A percentile compares a stretch with the other conserved stretches of the same genome.
These are phyloP conservation scores for Adelphocoris suturalis DNA, from an alignment of 2,888 invertebrate species.

Conservation along the genomic window DNA sequence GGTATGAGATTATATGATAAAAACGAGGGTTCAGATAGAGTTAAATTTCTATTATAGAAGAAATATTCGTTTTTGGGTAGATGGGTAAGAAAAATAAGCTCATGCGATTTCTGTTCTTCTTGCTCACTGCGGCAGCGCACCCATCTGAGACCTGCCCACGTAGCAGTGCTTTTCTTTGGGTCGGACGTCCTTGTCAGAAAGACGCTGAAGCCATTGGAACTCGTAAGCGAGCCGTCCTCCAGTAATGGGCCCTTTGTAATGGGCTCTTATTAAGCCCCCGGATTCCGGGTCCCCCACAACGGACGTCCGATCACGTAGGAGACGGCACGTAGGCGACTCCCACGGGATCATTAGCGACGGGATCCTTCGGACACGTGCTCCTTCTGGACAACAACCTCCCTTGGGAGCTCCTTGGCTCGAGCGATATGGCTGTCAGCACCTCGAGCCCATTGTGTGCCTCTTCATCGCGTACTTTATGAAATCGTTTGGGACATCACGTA, in stretches of 20 bases:
- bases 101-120: background rate
- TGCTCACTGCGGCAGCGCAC: background rate
- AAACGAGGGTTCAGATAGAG: too few species aligned
- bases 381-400: background rate
- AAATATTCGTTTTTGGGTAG: too few species aligned
- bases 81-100: too few species aligned
- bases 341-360: conserved; percentile 52
- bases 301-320: conserved; percentile 41
- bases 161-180: background rate
- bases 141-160: conserved; percentile 1
- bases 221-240: background rate
- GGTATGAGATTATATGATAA: too few species aligned
- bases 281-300: background rate
- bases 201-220: conserved; percentile 16
- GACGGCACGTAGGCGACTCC: conserved; percentile 38
- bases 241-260: conserved; percentile 20
- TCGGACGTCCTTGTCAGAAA: conserved; percentile 18
- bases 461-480: conserved; percentile 36
- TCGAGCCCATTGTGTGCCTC: conserved; percentile 22
- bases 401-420: background rate
- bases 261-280: conserved; percentile 37
- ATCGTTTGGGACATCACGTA: conserved; percentile 30
- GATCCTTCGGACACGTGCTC: background rate
- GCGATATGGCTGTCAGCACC: conserved; percentile 47
- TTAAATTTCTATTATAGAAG: too few species aligned